Evolutionary conservation across 2,797 vertebrate species (phyloP).

Genomic region (Anas bernieri): DNA sequence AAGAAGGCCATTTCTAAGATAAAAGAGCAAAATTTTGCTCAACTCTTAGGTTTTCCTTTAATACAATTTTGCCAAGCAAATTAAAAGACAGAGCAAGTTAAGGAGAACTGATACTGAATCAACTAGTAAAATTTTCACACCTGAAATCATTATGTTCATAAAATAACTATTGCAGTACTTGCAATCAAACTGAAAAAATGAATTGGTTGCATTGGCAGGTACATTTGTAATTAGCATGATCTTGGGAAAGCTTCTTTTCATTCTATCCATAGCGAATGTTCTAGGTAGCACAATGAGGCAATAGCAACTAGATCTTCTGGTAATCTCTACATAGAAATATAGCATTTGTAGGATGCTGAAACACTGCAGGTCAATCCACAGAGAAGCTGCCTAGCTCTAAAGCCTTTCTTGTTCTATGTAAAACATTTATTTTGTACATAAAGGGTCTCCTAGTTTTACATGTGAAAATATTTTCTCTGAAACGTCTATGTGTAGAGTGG

Average conservation of each 20-base stretch:
- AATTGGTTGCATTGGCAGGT: neutral
- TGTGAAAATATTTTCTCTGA: neutral
- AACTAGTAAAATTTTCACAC: neutral
- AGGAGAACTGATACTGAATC: neutral
- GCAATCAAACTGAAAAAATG: neutral
- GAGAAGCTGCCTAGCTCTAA: neutral
- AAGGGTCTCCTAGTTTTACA: neutral
- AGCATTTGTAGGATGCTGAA: neutral
- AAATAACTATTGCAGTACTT: neutral
- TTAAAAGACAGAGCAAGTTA: neutral
- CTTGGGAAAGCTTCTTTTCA: neutral
- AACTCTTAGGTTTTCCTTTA: neutral
- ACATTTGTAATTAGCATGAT: neutral
- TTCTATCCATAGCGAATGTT: neutral
- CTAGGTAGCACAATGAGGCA: neutral
- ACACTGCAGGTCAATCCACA: neutral
- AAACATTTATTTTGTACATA: neutral
- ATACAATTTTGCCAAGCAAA: neutral
- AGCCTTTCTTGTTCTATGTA: neutral
- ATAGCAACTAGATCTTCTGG: neutral
- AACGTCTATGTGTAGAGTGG: neutral
- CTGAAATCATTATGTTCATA: neutral
- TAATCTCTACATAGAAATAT: neutral
- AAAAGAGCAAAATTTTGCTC: neutral
- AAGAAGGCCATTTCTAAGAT: neutral